Base-by-base conservation (phyloP, 1,140 invertebrate genomes). In the Samia ricini region DNA sequence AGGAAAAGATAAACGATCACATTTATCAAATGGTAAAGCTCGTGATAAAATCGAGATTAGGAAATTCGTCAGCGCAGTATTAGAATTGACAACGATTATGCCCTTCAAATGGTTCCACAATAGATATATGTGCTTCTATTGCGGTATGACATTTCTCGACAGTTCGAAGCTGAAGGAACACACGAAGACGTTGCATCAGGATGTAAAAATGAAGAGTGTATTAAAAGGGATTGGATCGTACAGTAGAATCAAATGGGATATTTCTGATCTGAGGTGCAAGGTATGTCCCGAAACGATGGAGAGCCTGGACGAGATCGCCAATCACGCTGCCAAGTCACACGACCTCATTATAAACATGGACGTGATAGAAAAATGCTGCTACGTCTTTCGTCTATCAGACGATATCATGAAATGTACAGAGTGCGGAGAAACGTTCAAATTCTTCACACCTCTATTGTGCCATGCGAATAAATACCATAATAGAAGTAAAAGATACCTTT, bases 381-480 rank as follows among this genome's bases (percentile, higher is more conserved):
- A 59, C 10, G 42, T 49, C 8, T 73, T 69, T 48, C 54, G 63
- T 42, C 22, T 73, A 15, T 61, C 63, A 1, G 71, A 73, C 20
- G 57, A 68, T 0, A 60, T 36, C 2, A 69, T 76, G 64, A 42
- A 5, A 21, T 76, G 74, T 52, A 21, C 71, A 1, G 61, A 73
- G 22, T 76, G 74, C 23, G 64, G 63, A 1, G 55, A 69, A 26
- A 21, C 24, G 5, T 76, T 73, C 48, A 58, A 23, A 49, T 72
- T 68, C 50, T 75, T 69, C 52, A 61, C 64, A 6, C 60, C 69
- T 0, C 33, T 75, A 2, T 48, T 72, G 2, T 33, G 26, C 7
- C 72, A 75, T 22, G 60, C 36, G 2, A 49, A 75, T 33, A 72
- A 69, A 61, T 61, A 62, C 15, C 72, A 75, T 20, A 69, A 48